Base-by-base conservation (phyloP, 2,888 invertebrate species). In the Oasisia sp. region DNA sequence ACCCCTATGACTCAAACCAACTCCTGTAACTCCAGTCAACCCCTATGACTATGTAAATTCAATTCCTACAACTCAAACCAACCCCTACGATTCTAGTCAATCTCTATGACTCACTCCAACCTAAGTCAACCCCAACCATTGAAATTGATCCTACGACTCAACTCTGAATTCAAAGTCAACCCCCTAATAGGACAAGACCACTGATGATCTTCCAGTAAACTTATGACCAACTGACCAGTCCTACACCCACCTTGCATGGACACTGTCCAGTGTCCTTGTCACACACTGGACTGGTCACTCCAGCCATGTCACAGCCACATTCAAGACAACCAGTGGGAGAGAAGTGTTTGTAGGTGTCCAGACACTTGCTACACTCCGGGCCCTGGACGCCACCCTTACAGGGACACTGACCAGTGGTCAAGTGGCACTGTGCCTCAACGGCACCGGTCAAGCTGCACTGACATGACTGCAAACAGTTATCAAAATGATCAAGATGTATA, bases 331-430 rank as follows among this genome's bases (percentile, higher is more conserved):
- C 94, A 7, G 91, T 56, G 50, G 45, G 32, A 50, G 92, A 92
- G 91, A 94, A 92, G 32, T 56, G 50, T 44, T 92, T 92, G 92
- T 89, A 94, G 1, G 91, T 93, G 32, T 92, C 93, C 38, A 89
- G 9, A 89, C 94, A 94, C 74, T 91, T 50, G 91, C 92, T 92
- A 92, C 94, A 94, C 91, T 93, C 93, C 44, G 89, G 91, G 32
- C 93, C 94, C 38, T 74, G 90, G 89, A 95, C 94, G 0, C 95
- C 95, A 12, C 92, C 91, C 91, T 94, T 94, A 93, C 95, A 95
- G 12, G 90, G 12, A 92, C 95, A 95, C 5, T 91, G 74, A 7
- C 95, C 95, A 5, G 94, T 93, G 11, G 93, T 93, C 9, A 45
- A 38, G 93, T 95, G 94, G 92, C 95, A 95, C 91, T 94, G 94